Conservation (phyloP, 2,888 invertebrate genomes). For the Meiosimyza platycephala region DNA sequence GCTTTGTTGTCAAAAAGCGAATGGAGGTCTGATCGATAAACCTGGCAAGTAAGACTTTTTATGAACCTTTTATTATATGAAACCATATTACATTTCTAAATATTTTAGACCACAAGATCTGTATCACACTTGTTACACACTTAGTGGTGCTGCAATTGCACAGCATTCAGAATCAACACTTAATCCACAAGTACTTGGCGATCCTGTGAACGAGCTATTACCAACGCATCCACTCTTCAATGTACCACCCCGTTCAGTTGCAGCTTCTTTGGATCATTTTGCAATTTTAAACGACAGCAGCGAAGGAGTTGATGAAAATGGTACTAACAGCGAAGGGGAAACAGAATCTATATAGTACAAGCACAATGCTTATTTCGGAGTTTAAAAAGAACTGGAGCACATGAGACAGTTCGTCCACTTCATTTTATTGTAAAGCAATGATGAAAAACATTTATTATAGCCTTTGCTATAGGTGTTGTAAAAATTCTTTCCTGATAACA, state of each 20-base stretch:
- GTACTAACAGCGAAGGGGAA: slow-evolving; percentile 32
- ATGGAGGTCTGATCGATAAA: slow-evolving; percentile 95
- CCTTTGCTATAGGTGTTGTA: not conserved
- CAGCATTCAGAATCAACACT: slow-evolving; percentile 75
- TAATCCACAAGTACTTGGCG: slow-evolving; percentile 74
- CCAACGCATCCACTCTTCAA: slow-evolving; percentile 87
- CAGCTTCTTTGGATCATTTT: slow-evolving; percentile 69
- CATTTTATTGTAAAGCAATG: slow-evolving; percentile 7
- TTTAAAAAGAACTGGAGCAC: slow-evolving; percentile 24
- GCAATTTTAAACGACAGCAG: slow-evolving; percentile 15
- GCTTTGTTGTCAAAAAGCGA: slow-evolving; percentile 87
- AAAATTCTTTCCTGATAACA: slow-evolving; percentile 1
- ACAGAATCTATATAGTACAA: slow-evolving; percentile 12
- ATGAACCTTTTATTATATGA: slow-evolving; percentile 2
- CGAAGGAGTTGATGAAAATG: slow-evolving; percentile 1
- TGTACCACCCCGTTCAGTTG: slow-evolving; percentile 76
- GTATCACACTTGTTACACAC: slow-evolving; percentile 97
- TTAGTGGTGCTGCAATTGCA: slow-evolving; percentile 94
- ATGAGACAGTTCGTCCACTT: slow-evolving; percentile 40
- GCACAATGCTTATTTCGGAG: not conserved
- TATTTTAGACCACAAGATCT: slow-evolving; percentile 82
- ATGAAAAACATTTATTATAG: not conserved
- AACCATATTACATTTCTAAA: not conserved
- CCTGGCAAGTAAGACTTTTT: slow-evolving; percentile 84
- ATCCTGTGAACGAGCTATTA: slow-evolving; percentile 77